Percentiles rank a stretch among this genome's conserved stretches.
Conservation (phyloP, 2,888 invertebrate genomes). For the Pardosa pseudoannulata region DNA sequence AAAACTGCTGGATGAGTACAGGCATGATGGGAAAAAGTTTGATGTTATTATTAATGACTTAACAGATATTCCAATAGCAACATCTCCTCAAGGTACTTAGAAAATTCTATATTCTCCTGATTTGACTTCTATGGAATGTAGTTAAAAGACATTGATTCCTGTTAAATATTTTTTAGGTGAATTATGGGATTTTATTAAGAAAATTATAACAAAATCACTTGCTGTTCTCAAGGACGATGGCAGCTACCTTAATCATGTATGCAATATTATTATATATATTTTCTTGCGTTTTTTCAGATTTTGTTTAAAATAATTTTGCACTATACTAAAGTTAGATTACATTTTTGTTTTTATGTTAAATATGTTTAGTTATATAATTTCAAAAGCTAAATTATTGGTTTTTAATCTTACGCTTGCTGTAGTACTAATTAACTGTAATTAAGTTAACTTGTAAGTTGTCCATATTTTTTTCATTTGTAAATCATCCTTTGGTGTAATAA, state of each 20-base stretch:
- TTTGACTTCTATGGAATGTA: background rate
- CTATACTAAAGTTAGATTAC: background rate
- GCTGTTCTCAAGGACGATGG: slow-evolving; percentile 87
- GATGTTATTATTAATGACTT: slow-evolving; percentile 96
- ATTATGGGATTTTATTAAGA: slow-evolving; percentile 91
- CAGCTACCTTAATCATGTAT: slow-evolving; percentile 93
- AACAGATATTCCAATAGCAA: slow-evolving; percentile 93
- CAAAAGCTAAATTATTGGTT: no score
- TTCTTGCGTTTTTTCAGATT: no score
- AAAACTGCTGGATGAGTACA: slow-evolving; percentile 86
- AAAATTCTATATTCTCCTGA: background rate
- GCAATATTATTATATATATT: slow-evolving; percentile 77
- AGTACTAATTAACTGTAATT: no score
- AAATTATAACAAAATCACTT: slow-evolving; percentile 88
- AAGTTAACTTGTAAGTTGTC: no score
- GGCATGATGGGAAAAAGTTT: slow-evolving; percentile 84
- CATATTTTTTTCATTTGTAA: no score
- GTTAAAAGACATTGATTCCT: background rate
- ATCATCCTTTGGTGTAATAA: no score
- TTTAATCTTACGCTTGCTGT: no score
- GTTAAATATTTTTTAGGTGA: slow-evolving; percentile 78
- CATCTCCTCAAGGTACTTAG: slow-evolving; percentile 83
- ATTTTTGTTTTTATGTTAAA: no score
- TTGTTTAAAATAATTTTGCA: no score
- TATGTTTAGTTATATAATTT: no score